Evolutionary conservation across 2,888 invertebrate species (phyloP).

Genomic region (Nebria salina): DNA sequence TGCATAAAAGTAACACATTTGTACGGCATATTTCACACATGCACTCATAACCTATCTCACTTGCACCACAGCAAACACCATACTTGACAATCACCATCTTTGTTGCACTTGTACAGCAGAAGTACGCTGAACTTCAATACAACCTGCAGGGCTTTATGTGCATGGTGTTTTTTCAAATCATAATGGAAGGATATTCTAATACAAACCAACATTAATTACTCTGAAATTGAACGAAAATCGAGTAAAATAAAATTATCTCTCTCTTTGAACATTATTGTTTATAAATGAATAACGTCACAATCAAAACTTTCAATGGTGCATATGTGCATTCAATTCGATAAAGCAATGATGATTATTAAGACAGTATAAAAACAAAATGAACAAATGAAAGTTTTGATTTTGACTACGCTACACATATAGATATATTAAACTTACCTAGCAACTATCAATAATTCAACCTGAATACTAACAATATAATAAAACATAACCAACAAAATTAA

Average conservation of each 20-base stretch:
- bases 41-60: constrained; percentile 22
- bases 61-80: constrained; percentile 3
- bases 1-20: constrained; percentile 19
- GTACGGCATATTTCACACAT: constrained; percentile 37
- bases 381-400: not conserved
- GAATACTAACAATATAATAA: constrained; percentile 12
- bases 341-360: not conserved
- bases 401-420: not conserved
- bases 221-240: not conserved
- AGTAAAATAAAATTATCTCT: constrained; percentile 4
- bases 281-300: not conserved
- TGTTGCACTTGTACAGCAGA: not conserved
- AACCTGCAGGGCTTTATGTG: constrained; percentile 28
- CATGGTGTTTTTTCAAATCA: constrained; percentile 35
- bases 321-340: constrained; percentile 3
- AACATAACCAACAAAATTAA: constrained; percentile 38
- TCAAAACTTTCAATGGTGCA: constrained; percentile 6
- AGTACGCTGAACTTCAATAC: constrained; percentile 21
- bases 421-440: not conserved
- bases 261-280: not conserved
- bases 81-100: not conserved
- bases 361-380: not conserved
- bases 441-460: constrained; percentile 3
- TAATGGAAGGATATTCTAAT: constrained; percentile 8
- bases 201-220: constrained; percentile 15